Evolutionary conservation across 2,797 vertebrate species (phyloP), one percentile per base, ranked within the genome.

Genomic region (Peromyscus aztecus): DNA sequence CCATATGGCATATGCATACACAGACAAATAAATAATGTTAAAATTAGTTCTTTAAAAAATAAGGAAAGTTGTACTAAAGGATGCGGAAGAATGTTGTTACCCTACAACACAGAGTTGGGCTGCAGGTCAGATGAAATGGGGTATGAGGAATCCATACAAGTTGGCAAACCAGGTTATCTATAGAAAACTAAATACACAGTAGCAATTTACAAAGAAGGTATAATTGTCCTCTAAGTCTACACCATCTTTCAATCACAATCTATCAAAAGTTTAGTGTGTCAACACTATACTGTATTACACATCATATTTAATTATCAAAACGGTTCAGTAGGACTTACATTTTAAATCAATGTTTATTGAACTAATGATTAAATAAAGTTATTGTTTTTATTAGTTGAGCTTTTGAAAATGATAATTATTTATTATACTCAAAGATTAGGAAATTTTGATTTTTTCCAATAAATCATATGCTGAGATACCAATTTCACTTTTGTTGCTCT

Each of bases 381-480:
- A 94, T 92, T 87, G 73, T 9, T 93, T 89, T 76, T 40, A 29
- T 93, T 82, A 83, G 55, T 93, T 96, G 9, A 37, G 2, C 78
- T 78, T 89, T 89, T 89, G 29, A 73, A 96, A 91, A 40, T 94
- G 19, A 12, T 43, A 40, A 6, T 57, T 73, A 80, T 71, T 91
- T 87, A 84, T 92, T 52, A 29, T 24, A 86, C 59, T 96, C 94
- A 24, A 87, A 80, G 11, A 93, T 24, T 87, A 16, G 1, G 37
- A 93, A 93, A 57, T 95, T 93, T 29, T 92, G 23, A 34, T 80
- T 80, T 49, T 85, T 93, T 52, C 73, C 0, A 91, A 61, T 40
- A 46, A 88, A 88, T 67, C 2, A 5, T 46, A 76, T 80, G 3
- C 75, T 89, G 10, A 89, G 19, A 1, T 2, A 14, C 23, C 43